phyloP scores from a whole-genome alignment of 2,888 invertebrate species.

The Cosmorhoe ocellata region DNA sequence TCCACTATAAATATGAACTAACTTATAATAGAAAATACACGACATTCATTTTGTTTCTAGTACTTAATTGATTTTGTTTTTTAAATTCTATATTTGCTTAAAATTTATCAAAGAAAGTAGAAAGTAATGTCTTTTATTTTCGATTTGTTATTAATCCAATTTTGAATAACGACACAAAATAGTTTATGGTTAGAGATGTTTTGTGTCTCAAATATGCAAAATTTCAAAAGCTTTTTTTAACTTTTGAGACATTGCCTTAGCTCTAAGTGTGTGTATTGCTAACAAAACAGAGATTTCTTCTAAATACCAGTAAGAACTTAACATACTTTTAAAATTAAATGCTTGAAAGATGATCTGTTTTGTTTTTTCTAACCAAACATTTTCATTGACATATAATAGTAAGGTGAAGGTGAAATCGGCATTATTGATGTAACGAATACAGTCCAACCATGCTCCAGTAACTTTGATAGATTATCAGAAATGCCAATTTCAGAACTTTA shows the following conservation, averaged over 20 bases:
- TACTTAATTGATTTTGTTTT: not conserved
- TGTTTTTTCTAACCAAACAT: constrained; percentile 38
- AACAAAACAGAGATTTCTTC: constrained; percentile 43
- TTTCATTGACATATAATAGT: constrained; percentile 47
- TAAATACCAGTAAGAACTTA: not conserved
- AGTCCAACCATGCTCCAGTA: no score
- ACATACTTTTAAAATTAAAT: not conserved
- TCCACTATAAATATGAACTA: constrained; percentile 57
- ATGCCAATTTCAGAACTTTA: constrained; percentile 57
- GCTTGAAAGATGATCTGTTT: constrained; percentile 19
- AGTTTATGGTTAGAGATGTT: constrained; percentile 20
- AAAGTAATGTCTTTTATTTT: constrained; percentile 18
- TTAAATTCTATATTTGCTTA: constrained; percentile 3
- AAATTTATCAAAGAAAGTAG: not conserved
- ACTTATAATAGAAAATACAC: constrained; percentile 43
- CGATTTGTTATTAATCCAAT: constrained; percentile 10
- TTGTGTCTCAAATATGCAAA: constrained; percentile 25
- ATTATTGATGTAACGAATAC: constrained; percentile 17
- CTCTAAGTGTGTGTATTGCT: constrained; percentile 66
- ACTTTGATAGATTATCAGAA: constrained; percentile 19
- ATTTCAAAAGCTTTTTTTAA: constrained; percentile 17
- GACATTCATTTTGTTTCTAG: constrained; percentile 24
- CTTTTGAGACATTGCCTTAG: constrained; percentile 39
- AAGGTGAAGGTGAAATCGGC: constrained; percentile 66
- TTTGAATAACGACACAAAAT: constrained; percentile 27